These are phyloP conservation scores for Portunus trituberculatus DNA, from an alignment of 1,140 invertebrate genomes.

Conservation along the genomic window DNA sequence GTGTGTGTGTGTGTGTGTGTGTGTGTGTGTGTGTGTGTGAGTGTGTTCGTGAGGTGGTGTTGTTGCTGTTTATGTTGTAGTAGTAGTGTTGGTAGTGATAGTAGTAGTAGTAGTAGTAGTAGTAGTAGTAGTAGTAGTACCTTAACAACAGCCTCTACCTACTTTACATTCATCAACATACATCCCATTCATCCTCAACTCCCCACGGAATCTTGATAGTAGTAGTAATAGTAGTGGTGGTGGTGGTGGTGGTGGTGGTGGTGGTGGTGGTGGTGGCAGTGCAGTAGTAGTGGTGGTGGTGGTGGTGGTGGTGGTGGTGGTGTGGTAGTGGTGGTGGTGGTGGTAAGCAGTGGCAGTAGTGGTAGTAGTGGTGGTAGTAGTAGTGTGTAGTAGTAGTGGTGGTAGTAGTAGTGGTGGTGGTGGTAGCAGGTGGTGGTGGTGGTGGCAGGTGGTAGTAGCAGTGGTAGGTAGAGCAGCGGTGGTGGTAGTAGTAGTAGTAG, in stretches of 20 bases:
- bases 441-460: no score
- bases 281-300: neutral
- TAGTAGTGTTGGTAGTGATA: neutral
- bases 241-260: neutral
- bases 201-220: no score
- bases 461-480: no score
- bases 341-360: neutral
- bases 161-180: no score
- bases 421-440: no score
- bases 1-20: neutral
- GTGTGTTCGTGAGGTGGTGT: neutral
- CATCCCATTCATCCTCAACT: no score
- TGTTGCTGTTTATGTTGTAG: neutral
- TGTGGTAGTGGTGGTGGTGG: no score
- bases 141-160: no score
- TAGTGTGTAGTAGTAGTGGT: neutral
- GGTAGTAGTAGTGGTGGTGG: neutral
- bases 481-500: neutral
- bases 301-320: no score
- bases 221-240: no score
- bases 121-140: conserved; percentile 17
- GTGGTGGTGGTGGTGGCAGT: neutral
- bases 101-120: conserved; percentile 22
- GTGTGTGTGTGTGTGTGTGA: neutral
- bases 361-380: neutral